Percentiles rank a stretch among this genome's conserved stretches.
Conservation (phyloP, 2,888 invertebrate species). For the Caradrina clavipalpis region DNA sequence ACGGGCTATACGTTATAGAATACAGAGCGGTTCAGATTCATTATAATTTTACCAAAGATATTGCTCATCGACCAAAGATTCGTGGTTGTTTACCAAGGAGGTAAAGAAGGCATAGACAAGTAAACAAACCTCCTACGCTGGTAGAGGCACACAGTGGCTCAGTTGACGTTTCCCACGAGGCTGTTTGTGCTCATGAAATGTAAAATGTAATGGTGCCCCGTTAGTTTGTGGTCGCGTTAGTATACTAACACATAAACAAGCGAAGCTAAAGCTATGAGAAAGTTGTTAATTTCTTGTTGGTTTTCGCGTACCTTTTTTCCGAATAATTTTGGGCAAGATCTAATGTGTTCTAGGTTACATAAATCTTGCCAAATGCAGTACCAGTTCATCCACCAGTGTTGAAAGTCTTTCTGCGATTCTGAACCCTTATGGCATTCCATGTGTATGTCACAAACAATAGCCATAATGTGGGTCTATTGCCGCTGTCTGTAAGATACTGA, state of each 20-base stretch:
- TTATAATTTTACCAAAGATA: conserved; percentile 2
- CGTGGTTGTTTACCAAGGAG: conserved; percentile 29
- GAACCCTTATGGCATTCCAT: background rate
- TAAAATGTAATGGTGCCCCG: conserved; percentile 79
- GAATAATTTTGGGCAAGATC: background rate
- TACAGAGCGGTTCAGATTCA: background rate
- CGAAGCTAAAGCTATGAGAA: conserved; percentile 31
- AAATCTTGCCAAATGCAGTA: background rate
- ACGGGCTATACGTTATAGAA: background rate
- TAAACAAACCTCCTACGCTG: conserved; percentile 54
- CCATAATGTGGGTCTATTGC: no score
- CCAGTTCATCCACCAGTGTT: background rate
- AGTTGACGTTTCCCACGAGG: conserved; percentile 84
- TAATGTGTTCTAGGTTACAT: background rate
- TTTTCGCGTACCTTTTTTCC: background rate
- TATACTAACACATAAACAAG: conserved; percentile 18
- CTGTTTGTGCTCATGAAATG: conserved; percentile 78
- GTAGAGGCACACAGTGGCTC: conserved; percentile 60
- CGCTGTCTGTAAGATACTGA: no score
- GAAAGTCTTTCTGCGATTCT: background rate
- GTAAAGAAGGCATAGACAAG: conserved; percentile 34
- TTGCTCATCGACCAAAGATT: background rate
- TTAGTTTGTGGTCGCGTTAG: conserved; percentile 66
- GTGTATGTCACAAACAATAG: no score
- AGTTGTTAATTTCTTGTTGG: background rate